Evolutionary conservation across 2,888 invertebrate genomes (phyloP).

Genomic region (Agrotis clavis): DNA sequence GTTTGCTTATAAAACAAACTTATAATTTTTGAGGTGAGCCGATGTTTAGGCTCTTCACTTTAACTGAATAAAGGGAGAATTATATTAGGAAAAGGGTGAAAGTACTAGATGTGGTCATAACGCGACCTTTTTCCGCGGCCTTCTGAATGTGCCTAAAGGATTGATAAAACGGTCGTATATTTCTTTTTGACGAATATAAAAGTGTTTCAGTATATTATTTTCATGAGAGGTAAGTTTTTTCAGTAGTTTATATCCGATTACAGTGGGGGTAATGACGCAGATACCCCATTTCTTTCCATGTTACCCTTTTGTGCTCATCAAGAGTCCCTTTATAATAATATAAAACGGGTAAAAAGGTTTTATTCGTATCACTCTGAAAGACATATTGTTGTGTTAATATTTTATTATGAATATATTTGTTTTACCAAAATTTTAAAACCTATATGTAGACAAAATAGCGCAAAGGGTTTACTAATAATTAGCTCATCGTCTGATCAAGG

Average conservation of each 20-base stretch:
- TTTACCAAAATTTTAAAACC: too few species aligned
- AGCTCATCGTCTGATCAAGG: too few species aligned
- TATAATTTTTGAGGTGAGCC: conserved; percentile 17
- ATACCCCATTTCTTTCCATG: neutral
- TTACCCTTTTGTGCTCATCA: neutral
- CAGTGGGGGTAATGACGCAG: neutral
- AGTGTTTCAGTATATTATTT: conserved; percentile 28
- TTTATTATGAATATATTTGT: neutral
- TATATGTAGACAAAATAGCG: too few species aligned
- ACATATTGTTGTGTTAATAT: neutral
- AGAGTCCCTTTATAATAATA: neutral
- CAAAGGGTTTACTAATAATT: too few species aligned
- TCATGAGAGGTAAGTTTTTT: neutral
- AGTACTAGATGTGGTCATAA: conserved; percentile 43
- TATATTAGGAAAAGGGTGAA: conserved; percentile 46
- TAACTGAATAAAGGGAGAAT: conserved; percentile 28
- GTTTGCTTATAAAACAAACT: conserved; percentile 25
- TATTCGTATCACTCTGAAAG: neutral
- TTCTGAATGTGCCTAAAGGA: conserved; percentile 23
- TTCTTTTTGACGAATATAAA: conserved; percentile 40
- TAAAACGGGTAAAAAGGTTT: neutral
- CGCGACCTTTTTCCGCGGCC: conserved; percentile 33
- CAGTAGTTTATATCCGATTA: conserved; percentile 28
- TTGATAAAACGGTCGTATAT: conserved; percentile 38
- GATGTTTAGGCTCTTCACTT: conserved; percentile 20